A percentile compares a stretch with the other conserved stretches of the same genome.
Conservation (phyloP, 2,113 vertebrate genomes). For the Mastomys coucha region DNA sequence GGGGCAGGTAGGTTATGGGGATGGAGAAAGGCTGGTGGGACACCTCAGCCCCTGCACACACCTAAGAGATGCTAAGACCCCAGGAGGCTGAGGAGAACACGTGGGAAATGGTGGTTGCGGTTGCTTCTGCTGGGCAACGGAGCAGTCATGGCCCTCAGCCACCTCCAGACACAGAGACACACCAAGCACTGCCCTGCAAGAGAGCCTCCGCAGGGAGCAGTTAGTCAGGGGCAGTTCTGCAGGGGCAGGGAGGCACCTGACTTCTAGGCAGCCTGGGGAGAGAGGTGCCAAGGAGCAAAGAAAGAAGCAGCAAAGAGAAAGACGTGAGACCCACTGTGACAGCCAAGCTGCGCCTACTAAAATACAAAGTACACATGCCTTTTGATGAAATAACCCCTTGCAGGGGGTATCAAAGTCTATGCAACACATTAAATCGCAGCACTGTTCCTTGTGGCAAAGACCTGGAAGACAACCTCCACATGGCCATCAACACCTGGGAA, state of each 20-base stretch:
- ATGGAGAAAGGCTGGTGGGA: not conserved
- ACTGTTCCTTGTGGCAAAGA: not conserved
- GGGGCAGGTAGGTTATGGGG: not conserved
- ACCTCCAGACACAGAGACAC: not conserved
- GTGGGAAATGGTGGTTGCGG: too few relatives aligned
- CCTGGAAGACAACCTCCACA: not conserved
- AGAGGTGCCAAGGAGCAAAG: not conserved
- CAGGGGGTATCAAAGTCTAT: not conserved
- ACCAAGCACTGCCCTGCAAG: conserved; percentile 82
- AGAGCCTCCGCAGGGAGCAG: conserved; percentile 86
- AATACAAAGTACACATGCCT: not conserved
- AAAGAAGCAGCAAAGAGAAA: not conserved
- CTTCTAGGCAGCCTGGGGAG: not conserved
- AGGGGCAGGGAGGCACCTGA: conserved; percentile 28
- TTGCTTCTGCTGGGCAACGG: not conserved
- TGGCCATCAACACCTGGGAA: not conserved
- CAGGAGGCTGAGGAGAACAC: not conserved
- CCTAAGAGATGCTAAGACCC: not conserved
- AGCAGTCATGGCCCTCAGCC: too few relatives aligned
- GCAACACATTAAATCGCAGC: not conserved
- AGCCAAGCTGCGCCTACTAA: not conserved
- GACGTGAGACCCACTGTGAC: not conserved
- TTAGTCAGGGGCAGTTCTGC: conserved; percentile 65
- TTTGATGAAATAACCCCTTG: not conserved
- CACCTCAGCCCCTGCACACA: not conserved